A percentile compares a stretch with the other conserved stretches of the same genome.
Evolutionary conservation across 2,888 invertebrate genomes (phyloP).

Genomic region (Cenopis cana): DNA sequence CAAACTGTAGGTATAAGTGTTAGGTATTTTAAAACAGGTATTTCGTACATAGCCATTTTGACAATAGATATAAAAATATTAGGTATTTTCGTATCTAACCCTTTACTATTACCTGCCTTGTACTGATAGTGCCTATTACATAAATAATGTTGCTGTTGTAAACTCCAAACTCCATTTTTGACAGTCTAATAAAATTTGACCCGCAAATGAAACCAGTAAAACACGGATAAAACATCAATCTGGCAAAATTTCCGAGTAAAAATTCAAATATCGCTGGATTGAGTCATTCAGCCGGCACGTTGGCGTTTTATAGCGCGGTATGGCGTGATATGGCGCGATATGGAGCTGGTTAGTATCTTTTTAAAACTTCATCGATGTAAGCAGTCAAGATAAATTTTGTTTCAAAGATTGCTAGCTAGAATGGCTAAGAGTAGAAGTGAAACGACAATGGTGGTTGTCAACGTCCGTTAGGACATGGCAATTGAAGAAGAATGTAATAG

Average conservation of each 20-base stretch:
- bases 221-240: constrained; percentile 34
- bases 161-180: constrained; percentile 4
- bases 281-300: constrained; percentile 32
- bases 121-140: no score
- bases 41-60: no score
- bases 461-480: no score
- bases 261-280: constrained; percentile 38
- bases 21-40: no score
- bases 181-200: constrained; percentile 16
- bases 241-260: constrained; percentile 14
- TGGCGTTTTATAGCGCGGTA: constrained; percentile 27
- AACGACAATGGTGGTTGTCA: no score
- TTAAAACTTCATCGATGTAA: constrained; percentile 28
- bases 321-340: constrained; percentile 21
- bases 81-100: no score
- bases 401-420: not conserved
- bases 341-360: constrained; percentile 20
- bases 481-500: no score
- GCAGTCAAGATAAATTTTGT: constrained; percentile 9
- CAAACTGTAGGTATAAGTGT: no score
- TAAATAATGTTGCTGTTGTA: no score
- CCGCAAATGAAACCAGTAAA: constrained; percentile 23
- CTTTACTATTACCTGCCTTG: no score
- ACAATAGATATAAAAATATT: no score
- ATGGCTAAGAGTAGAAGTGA: no score